phyloP scores from a whole-genome alignment of 2,888 invertebrate species.

The Coelinius sp. region DNA sequence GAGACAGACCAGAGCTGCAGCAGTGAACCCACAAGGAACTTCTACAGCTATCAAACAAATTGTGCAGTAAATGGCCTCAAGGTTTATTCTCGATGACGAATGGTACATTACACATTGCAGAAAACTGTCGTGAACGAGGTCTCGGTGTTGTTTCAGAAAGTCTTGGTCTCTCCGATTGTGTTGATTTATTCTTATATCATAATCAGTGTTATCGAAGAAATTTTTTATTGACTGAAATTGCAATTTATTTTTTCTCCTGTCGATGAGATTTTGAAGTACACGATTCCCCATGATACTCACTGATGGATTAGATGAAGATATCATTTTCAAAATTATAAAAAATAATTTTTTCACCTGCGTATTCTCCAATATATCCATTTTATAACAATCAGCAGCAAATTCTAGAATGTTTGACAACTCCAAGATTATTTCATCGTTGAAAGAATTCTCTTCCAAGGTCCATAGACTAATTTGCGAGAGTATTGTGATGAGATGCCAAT shows the following conservation, averaged over 20 bases:
- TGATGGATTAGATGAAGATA: constrained; percentile 71
- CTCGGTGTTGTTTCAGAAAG: constrained; percentile 73
- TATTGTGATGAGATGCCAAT: constrained; percentile 71
- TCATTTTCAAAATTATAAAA: constrained; percentile 71
- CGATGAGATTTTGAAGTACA: constrained; percentile 74
- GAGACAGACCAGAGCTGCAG: constrained; percentile 74
- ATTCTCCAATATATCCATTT: constrained; percentile 68
- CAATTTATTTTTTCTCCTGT: constrained; percentile 72
- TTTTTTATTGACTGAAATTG: constrained; percentile 73
- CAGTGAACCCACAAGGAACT: constrained; percentile 76
- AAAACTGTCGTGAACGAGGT: constrained; percentile 71
- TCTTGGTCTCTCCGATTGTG: constrained; percentile 72
- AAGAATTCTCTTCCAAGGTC: constrained; percentile 69
- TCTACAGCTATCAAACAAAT: constrained; percentile 75
- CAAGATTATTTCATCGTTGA: constrained; percentile 69
- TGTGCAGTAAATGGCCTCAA: constrained; percentile 74
- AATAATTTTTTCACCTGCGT: constrained; percentile 72
- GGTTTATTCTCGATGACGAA: constrained; percentile 70
- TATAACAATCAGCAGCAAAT: constrained; percentile 72
- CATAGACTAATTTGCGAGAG: constrained; percentile 73
- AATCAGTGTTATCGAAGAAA: constrained; percentile 69
- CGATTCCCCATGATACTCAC: constrained; percentile 74
- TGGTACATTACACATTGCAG: constrained; percentile 72
- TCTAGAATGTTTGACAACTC: constrained; percentile 74
- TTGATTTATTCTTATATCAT: constrained; percentile 68